Percentiles rank a stretch among this genome's conserved stretches.
These are phyloP conservation scores for Tachuris rubrigastra DNA, from an alignment of 2,113 vertebrate species.

Conservation along the genomic window DNA sequence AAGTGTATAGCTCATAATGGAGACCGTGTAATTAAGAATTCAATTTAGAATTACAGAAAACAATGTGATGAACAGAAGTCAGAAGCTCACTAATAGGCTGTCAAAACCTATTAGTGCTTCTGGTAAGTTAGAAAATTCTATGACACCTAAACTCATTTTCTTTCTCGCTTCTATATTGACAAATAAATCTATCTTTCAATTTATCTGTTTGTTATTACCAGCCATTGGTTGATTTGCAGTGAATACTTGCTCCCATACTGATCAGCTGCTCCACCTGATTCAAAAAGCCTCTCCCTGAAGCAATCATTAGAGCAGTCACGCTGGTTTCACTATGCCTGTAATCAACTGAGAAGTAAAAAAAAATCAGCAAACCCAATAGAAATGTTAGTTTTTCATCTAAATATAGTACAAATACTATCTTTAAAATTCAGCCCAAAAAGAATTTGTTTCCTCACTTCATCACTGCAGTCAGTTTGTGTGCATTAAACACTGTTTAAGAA, in stretches of 20 bases:
- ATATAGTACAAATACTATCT: background rate
- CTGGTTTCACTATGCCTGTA: slow-evolving; percentile 90
- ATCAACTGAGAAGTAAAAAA: slow-evolving; percentile 79
- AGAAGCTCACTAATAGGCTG: background rate
- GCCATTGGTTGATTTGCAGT: slow-evolving; percentile 87
- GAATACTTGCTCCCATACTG: slow-evolving; percentile 86
- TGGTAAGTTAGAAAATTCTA: background rate
- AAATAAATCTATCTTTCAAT: background rate
- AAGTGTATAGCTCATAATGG: background rate
- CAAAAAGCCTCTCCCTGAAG: slow-evolving; percentile 86
- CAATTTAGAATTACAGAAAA: background rate
- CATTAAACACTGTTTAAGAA: background rate
- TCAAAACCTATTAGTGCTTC: background rate
- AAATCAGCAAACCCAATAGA: background rate
- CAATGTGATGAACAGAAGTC: background rate
- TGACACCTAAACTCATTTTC: background rate
- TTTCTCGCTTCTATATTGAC: background rate
- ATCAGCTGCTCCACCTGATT: slow-evolving; percentile 88
- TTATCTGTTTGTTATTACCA: slow-evolving; percentile 76
- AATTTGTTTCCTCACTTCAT: background rate
- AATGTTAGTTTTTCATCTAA: background rate
- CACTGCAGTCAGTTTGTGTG: background rate
- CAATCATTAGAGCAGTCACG: slow-evolving; percentile 87
- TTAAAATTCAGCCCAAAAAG: background rate
- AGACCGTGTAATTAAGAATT: background rate